Evolutionary conservation across 2,888 invertebrate species (phyloP).

Genomic region (Ornithoptera priamus): DNA sequence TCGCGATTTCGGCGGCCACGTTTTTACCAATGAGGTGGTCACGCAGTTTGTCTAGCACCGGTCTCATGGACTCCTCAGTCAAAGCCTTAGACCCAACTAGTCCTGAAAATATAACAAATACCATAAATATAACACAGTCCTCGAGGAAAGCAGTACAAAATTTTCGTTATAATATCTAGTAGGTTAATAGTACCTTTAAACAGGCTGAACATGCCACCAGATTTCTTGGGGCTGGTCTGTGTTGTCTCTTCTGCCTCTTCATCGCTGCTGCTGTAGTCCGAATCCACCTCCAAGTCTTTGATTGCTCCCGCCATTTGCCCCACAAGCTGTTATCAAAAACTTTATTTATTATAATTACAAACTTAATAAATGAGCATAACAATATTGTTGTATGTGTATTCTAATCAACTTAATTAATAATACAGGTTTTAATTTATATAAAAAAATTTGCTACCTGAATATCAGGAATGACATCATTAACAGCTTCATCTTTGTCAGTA

Average conservation of each 20-base stretch:
- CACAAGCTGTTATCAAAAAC: constrained; percentile 74
- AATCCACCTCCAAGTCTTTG: constrained; percentile 90
- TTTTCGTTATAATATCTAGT: no score
- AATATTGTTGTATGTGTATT: no score
- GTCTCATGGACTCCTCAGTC: constrained; percentile 88
- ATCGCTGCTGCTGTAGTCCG: constrained; percentile 84
- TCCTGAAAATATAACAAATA: constrained; percentile 57
- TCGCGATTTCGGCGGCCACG: constrained; percentile 97
- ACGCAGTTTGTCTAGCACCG: constrained; percentile 94
- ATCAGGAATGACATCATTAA: constrained; percentile 81
- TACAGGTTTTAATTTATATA: no score
- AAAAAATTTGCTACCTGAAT: constrained; percentile 72
- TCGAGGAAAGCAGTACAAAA: no score
- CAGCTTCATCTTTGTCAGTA: constrained; percentile 85
- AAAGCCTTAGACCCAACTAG: constrained; percentile 95
- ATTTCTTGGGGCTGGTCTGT: constrained; percentile 54
- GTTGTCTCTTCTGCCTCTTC: constrained; percentile 73
- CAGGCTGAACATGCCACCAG: constrained; percentile 88
- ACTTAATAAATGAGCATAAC: no score
- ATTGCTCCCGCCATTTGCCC: constrained; percentile 92
- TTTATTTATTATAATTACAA: no score
- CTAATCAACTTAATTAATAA: no score
- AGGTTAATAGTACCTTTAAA: constrained; percentile 80
- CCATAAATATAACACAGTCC: no score
- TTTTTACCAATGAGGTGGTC: constrained; percentile 98